A percentile compares a stretch with the other conserved stretches of the same genome.
phyloP scores from a whole-genome alignment of 2,888 invertebrate genomes.

The Myopa tessellatipennis region DNA sequence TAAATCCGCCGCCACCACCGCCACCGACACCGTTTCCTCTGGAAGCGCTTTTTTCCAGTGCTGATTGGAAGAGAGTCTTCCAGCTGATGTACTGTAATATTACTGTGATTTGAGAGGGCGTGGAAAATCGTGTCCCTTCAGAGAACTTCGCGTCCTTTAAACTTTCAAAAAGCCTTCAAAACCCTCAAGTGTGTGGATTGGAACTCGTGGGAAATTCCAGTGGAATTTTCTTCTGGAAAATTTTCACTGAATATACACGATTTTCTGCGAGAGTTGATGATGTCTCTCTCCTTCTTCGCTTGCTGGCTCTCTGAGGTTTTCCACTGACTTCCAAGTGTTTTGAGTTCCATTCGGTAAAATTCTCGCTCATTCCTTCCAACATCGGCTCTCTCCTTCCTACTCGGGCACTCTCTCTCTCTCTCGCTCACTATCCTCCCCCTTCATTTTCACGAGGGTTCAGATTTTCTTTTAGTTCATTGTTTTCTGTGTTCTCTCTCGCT shows the following conservation, averaged over 20 bases:
- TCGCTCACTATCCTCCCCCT: not conserved
- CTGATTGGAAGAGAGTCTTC: not conserved
- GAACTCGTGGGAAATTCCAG: too few relatives aligned
- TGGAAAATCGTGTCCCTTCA: not conserved
- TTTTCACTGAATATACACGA: not conserved
- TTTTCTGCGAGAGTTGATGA: not conserved
- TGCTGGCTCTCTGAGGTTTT: too few relatives aligned
- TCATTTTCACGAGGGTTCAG: not conserved
- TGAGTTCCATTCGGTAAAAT: not conserved
- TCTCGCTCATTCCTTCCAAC: not conserved
- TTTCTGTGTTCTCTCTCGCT: not conserved
- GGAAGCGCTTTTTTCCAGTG: not conserved
- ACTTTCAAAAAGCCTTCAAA: too few relatives aligned
- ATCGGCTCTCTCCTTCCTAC: not conserved
- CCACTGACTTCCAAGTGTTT: too few relatives aligned
- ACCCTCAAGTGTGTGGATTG: too few relatives aligned
- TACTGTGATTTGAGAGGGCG: not conserved
- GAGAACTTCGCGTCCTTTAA: too few relatives aligned
- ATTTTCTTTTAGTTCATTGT: not conserved
- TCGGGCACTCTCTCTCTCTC: constrained; percentile 2
- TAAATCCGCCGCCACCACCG: not conserved
- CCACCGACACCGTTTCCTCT: not conserved
- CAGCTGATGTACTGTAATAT: not conserved
- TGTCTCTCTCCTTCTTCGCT: too few relatives aligned
- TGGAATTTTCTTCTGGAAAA: not conserved